These are phyloP conservation scores for Baryphthengus martii DNA, from an alignment of 2,113 vertebrate genomes.

Conservation along the genomic window DNA sequence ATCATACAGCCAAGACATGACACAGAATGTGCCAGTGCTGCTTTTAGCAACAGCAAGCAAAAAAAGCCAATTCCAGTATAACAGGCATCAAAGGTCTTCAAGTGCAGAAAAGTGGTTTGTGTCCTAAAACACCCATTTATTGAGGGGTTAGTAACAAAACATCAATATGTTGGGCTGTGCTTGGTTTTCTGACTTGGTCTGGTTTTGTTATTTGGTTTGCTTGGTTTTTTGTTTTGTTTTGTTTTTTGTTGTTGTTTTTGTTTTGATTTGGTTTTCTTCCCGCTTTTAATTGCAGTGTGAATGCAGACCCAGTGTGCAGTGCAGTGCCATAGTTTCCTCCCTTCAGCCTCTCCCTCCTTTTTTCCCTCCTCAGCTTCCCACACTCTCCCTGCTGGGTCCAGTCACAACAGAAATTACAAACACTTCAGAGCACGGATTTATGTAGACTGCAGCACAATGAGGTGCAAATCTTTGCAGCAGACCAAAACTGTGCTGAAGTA, in stretches of 20 bases:
- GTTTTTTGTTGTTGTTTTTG: not conserved
- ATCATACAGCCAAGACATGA: not conserved
- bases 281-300: not conserved
- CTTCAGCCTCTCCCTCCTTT: not conserved
- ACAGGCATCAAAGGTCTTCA: not conserved
- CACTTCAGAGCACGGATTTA: not conserved
- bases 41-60: not conserved
- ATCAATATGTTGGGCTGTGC: not conserved
- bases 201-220: too few relatives aligned
- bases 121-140: not conserved
- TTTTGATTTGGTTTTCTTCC: not conserved
- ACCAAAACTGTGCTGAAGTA: not conserved
- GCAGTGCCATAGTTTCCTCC: not conserved
- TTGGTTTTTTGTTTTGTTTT: not conserved
- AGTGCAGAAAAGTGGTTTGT: not conserved
- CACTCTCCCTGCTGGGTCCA: not conserved
- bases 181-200: not conserved
- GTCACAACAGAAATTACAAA: not conserved
- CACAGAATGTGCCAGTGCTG: not conserved
- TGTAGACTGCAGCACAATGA: rapidly evolving
- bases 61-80: not conserved
- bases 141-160: not conserved
- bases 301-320: not conserved
- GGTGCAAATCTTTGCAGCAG: not conserved
- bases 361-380: not conserved